Evolutionary conservation across 2,113 vertebrate species (phyloP).

Genomic region (Bostrychus sinensis): DNA sequence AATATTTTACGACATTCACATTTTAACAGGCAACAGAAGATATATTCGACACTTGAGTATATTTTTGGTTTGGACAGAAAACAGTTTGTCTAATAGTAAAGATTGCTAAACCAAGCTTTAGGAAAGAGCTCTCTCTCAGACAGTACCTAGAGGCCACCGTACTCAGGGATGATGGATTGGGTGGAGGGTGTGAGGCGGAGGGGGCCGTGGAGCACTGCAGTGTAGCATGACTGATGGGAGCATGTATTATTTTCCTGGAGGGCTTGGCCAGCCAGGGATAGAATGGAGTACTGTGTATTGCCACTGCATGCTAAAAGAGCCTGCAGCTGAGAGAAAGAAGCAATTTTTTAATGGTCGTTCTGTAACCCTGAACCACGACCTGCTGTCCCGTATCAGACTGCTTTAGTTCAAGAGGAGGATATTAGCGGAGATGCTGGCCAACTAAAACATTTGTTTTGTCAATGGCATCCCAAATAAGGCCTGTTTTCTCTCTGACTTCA

Average conservation of each 20-base stretch:
- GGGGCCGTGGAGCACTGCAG: conserved; percentile 70
- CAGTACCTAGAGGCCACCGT: conserved; percentile 61
- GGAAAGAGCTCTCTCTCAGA: conserved; percentile 45
- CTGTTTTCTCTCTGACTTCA: conserved; percentile 28
- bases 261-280: conserved; percentile 45
- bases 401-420: conserved; percentile 22
- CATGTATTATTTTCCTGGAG: conserved; percentile 72
- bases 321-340: conserved; percentile 18
- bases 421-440: conserved; percentile 40
- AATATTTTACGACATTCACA: no score
- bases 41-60: neutral
- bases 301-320: conserved; percentile 19
- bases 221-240: conserved; percentile 78
- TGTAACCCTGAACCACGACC: conserved; percentile 42
- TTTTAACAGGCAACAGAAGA: neutral
- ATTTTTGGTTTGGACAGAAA: neutral
- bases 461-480: conserved; percentile 20
- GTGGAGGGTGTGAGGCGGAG: conserved; percentile 56
- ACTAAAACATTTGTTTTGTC: conserved; percentile 6
- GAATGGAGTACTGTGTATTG: conserved; percentile 35
- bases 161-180: conserved; percentile 74
- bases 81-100: neutral
- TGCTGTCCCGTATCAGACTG: conserved; percentile 23
- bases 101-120: conserved; percentile 28
- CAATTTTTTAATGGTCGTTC: conserved; percentile 40